Evolutionary conservation across 2,888 invertebrate species (phyloP), one percentile per base, ranked within the genome.

Genomic region (Melanophora roralis): DNA sequence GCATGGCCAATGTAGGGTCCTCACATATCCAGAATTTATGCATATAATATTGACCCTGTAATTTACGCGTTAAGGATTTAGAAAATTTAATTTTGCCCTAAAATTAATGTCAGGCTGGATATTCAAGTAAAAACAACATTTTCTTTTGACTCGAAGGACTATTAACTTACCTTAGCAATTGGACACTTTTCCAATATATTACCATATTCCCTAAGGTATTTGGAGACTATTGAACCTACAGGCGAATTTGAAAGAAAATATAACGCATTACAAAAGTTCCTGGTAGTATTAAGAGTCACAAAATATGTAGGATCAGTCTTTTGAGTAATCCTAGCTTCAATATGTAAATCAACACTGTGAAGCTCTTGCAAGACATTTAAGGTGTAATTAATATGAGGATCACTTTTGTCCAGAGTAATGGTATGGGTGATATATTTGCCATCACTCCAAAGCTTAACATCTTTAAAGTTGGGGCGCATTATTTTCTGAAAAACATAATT

Each of bases 11-110:
- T 0, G 88, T 80, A 11, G 88, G 82, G 65, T 89, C 89, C 78
- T 89, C 89, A 6, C 89, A 89, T 83, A 87, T 84, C 89, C 89
- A 89, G 76, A 89, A 82, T 55, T 85, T 87, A 57, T 86, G 86
- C 59, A 88, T 77, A 16, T 67, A 85, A 74, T 89, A 89, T 32
- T 85, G 62, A 8, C 88, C 89, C 89, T 89, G 84, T 40, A 86
- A 89, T 40, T 62, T 69, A 77, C 81, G 82, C 7, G 38, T 73
- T 77, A 85, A 82, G 32, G 81, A 82, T 82, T 49, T 71, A 71
- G 14, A 51, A 16, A 64, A 11, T 40, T 72, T 45, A 45, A 64
- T 36, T 27, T 36, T 12, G 14, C 34, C 64, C 73, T 64, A 64
- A 32, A 62, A 53, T 32, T 11, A 23, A 40, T 12, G n/a, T 3